Evolutionary conservation across 92 coral and sea anemone species (phyloP).

Genomic region (Montipora capitata): DNA sequence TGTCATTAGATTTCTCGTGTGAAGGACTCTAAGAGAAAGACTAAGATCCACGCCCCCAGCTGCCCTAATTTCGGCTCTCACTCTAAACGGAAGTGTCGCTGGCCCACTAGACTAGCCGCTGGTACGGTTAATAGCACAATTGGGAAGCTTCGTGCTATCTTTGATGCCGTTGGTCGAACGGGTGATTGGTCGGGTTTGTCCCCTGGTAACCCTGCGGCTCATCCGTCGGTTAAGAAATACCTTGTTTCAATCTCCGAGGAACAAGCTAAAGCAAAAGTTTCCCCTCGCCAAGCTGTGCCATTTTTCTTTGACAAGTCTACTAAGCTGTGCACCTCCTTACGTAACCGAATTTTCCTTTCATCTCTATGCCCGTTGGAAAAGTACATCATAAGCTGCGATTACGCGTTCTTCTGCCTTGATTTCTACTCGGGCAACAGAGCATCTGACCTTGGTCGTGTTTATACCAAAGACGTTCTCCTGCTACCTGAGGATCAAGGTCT

Average conservation of each 20-base stretch:
- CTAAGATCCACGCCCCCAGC: constrained; percentile 7
- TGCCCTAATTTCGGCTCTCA: constrained; percentile 14
- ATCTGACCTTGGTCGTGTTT: constrained; percentile 39
- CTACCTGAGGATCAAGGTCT: constrained; percentile 45
- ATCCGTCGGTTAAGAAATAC: constrained; percentile 20
- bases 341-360: not conserved
- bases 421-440: constrained; percentile 47
- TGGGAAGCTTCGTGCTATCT: constrained; percentile 5
- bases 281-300: constrained; percentile 1
- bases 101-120: constrained; percentile 21
- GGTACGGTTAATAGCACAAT: constrained; percentile 33
- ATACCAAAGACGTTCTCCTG: constrained; percentile 28
- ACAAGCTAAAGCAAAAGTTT: constrained; percentile 45
- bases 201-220: constrained; percentile 43
- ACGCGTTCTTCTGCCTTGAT: constrained; percentile 43
- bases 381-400: constrained; percentile 21
- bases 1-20: constrained; percentile 37
- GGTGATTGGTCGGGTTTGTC: not conserved
- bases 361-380: constrained; percentile 10
- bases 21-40: constrained; percentile 41
- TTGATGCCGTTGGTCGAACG: not conserved
- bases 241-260: constrained; percentile 43
- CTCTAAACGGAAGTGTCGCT: constrained; percentile 15
- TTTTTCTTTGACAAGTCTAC: constrained; percentile 35
- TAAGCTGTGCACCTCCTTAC: not conserved